Conservation (phyloP, 1,140 invertebrate genomes). For the Drosophila bocki region DNA sequence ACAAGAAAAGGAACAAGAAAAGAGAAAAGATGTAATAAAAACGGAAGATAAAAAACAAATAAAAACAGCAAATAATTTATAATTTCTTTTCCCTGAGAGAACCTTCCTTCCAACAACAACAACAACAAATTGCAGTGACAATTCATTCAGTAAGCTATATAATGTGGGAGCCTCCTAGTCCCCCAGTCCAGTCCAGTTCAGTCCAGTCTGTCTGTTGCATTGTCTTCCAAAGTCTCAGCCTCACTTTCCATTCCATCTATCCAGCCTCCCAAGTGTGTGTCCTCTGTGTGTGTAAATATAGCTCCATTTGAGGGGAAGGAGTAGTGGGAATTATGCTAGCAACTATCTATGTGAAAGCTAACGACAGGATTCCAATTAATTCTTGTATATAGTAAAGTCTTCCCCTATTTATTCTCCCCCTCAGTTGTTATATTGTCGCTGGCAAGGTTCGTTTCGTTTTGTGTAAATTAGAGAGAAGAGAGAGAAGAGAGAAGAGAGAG, state of each 20-base stretch:
- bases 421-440: constrained; percentile 20
- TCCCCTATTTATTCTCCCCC: constrained; percentile 11
- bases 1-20: constrained; percentile 4
- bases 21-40: constrained; percentile 12
- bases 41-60: not conserved
- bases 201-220: constrained; percentile 15
- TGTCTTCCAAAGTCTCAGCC: constrained; percentile 36
- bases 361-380: constrained; percentile 17
- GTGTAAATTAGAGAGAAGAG: constrained; percentile 9
- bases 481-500: not conserved
- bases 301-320: not conserved
- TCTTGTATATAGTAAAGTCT: constrained; percentile 37
- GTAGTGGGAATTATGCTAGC: constrained; percentile 24
- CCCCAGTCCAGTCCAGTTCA: constrained; percentile 9
- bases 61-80: constrained; percentile 10
- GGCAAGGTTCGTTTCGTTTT: constrained; percentile 30
- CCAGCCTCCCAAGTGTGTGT: constrained; percentile 3
- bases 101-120: constrained; percentile 5
- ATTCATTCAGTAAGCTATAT: constrained; percentile 47
- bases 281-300: constrained; percentile 26
- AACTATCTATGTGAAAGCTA: constrained; percentile 39
- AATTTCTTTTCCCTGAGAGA: constrained; percentile 15
- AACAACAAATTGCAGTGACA: constrained; percentile 42
- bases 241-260: constrained; percentile 5
- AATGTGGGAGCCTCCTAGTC: not conserved